A percentile compares a stretch with the other conserved stretches of the same genome.
phyloP scores from a whole-genome alignment of 2,888 invertebrate genomes.

The Cantharis nigra region DNA sequence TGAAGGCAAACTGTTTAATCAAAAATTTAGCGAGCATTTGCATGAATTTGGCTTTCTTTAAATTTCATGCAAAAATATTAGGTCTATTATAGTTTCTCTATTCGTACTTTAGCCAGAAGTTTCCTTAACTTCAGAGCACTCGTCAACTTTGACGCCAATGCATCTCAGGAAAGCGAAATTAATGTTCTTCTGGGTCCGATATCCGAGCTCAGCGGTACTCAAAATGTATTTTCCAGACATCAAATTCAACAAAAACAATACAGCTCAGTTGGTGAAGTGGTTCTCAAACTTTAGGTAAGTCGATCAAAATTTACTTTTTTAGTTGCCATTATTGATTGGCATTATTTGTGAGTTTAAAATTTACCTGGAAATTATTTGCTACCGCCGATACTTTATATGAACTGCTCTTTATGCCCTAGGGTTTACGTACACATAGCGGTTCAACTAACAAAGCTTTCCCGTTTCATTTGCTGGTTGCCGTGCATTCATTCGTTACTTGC shows the following conservation, averaged over 20 bases:
- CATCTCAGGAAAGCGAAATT: constrained; percentile 99
- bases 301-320: constrained; percentile 13
- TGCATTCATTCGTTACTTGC: constrained; percentile 42
- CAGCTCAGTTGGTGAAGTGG: constrained; percentile 99
- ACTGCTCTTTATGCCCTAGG: constrained; percentile 43
- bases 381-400: constrained; percentile 34
- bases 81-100: constrained; percentile 34
- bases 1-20: background rate
- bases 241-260: constrained; percentile 99
- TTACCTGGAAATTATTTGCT: constrained; percentile 31
- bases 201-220: constrained; percentile 97
- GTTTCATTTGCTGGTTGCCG: constrained; percentile 49
- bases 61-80: background rate
- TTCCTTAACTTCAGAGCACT: constrained; percentile 88
- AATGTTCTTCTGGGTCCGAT: constrained; percentile 99
- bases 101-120: constrained; percentile 51
- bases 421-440: constrained; percentile 41
- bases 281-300: constrained; percentile 99
- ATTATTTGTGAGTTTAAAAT: background rate
- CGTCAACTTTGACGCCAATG: constrained; percentile 98
- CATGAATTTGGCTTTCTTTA: background rate
- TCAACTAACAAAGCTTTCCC: constrained; percentile 46
- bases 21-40: background rate
- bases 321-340: background rate
- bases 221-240: constrained; percentile 99